Evolutionary conservation across 2,797 vertebrate genomes (phyloP).

Genomic region (Taeniopygia guttata): DNA sequence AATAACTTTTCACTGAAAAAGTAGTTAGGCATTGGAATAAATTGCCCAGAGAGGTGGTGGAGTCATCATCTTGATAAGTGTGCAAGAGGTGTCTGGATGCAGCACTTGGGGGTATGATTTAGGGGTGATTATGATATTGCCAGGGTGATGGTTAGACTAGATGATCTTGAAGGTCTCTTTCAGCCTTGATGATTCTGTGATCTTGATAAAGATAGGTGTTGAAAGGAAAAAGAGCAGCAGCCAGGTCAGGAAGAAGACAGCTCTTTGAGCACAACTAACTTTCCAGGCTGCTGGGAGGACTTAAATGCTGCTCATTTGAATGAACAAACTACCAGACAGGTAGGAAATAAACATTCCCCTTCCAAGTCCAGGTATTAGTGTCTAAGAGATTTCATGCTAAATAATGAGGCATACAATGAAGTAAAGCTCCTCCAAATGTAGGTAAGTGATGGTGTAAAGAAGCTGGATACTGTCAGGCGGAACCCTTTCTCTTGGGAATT

Average conservation of each 20-base stretch:
- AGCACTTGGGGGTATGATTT: neutral
- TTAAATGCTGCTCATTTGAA: neutral
- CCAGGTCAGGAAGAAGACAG: neutral
- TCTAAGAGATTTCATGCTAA: neutral
- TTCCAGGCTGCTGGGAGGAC: neutral
- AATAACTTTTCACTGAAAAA: neutral
- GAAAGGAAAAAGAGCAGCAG: neutral
- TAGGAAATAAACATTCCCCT: neutral
- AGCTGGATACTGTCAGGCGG: neutral
- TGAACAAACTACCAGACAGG: neutral
- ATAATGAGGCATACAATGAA: neutral
- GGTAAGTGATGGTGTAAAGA: neutral
- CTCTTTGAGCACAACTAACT: neutral
- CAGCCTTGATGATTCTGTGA: no score
- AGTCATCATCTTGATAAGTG: no score
- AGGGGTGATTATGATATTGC: neutral
- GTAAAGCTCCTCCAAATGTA: neutral
- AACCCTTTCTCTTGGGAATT: neutral
- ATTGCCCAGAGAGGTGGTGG: neutral
- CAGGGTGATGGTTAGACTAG: neutral
- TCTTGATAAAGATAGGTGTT: rapidly evolving
- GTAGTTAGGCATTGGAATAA: neutral
- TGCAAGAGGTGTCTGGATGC: neutral
- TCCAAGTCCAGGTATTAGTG: neutral
- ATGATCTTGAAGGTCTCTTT: neutral